Conservation (phyloP, 2,888 invertebrate species). For the Eilema depressum region DNA sequence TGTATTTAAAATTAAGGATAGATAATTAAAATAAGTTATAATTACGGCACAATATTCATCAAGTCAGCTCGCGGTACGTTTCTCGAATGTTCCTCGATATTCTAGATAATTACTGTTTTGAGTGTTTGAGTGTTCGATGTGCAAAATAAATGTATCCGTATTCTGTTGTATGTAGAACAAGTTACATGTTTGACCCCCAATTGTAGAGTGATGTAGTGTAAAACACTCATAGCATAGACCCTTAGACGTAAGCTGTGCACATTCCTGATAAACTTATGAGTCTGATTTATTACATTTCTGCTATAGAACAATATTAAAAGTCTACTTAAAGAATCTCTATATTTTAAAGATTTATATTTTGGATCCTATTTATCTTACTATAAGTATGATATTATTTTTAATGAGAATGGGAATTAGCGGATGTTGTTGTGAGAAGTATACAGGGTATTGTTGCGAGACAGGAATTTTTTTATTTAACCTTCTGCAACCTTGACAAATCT, state of each 20-base stretch:
- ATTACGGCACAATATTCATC: slow-evolving; percentile 83
- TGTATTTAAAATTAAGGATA: slow-evolving; percentile 54
- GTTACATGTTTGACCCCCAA: slow-evolving; percentile 67
- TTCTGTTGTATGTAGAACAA: slow-evolving; percentile 67
- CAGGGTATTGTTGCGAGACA: slow-evolving; percentile 79
- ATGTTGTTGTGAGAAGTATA: slow-evolving; percentile 78
- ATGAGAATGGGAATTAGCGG: slow-evolving; percentile 62
- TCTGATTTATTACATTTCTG: slow-evolving; percentile 85
- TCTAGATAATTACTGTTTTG: slow-evolving; percentile 65
- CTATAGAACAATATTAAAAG: slow-evolving; percentile 77
- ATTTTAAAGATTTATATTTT: slow-evolving; percentile 85
- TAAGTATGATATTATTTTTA: slow-evolving; percentile 79
- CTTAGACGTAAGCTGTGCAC: slow-evolving; percentile 83
- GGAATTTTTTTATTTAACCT: slow-evolving; percentile 51
- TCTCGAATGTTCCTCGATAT: slow-evolving; percentile 82
- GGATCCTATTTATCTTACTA: slow-evolving; percentile 81
- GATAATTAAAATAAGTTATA: slow-evolving; percentile 63
- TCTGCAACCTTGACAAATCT: slow-evolving; percentile 62
- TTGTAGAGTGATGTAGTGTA: slow-evolving; percentile 68
- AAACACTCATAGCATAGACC: slow-evolving; percentile 67
- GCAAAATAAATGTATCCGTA: slow-evolving; percentile 64
- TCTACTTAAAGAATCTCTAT: slow-evolving; percentile 80
- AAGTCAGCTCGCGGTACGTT: slow-evolving; percentile 82
- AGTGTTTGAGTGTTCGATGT: slow-evolving; percentile 67
- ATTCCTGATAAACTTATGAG: slow-evolving; percentile 81